Conservation (phyloP, 2,113 vertebrate genomes). For the Struthidea cinerea region DNA sequence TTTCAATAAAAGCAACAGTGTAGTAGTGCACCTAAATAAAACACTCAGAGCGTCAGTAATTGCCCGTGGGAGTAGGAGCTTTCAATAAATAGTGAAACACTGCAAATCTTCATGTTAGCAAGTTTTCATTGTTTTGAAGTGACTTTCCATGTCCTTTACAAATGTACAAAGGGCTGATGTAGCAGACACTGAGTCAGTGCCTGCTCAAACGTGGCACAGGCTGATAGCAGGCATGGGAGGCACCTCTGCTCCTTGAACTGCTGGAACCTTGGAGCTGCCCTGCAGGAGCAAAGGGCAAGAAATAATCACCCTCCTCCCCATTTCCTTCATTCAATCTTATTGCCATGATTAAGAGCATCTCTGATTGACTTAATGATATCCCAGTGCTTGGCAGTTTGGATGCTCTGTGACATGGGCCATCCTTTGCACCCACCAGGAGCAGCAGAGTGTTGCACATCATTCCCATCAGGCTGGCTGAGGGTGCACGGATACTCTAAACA, state of each 20-base stretch:
- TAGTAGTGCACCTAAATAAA: not conserved
- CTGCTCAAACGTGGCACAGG: not conserved
- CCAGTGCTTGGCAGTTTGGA: not conserved
- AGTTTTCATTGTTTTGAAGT: not conserved
- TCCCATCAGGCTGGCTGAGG: not conserved
- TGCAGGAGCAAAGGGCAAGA: not conserved
- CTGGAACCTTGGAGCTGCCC: not conserved
- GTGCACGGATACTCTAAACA: rapidly evolving
- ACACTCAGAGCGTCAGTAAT: not conserved
- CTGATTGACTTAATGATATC: not conserved
- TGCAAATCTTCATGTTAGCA: not conserved
- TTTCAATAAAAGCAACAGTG: not conserved
- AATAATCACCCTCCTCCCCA: not conserved
- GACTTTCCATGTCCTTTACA: not conserved
- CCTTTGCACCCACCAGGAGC: rapidly evolving
- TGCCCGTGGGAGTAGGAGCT: not conserved
- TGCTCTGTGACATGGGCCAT: not conserved
- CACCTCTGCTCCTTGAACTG: not conserved
- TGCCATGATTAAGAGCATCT: not conserved
- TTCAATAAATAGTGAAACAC: not conserved
- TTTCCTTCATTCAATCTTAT: not conserved
- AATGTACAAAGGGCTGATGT: not conserved
- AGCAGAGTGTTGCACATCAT: rapidly evolving
- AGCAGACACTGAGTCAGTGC: not conserved
- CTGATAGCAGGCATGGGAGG: not conserved